Percentiles rank a stretch among this genome's conserved stretches.
phyloP scores from a whole-genome alignment of 2,113 vertebrate species.

The Oceanites oceanicus region DNA sequence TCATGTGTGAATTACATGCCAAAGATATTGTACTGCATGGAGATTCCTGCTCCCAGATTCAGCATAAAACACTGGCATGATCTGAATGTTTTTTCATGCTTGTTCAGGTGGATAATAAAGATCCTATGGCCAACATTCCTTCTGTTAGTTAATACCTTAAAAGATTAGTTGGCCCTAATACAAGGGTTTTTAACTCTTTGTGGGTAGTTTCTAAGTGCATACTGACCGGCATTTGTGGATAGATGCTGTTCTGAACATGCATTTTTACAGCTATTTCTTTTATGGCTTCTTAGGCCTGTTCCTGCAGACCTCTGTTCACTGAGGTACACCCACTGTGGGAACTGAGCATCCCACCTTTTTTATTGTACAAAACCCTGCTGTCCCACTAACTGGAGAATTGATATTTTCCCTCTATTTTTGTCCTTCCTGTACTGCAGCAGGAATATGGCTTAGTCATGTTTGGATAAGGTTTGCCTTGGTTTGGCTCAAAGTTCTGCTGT shows the following conservation, averaged over 20 bases:
- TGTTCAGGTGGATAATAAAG: slow-evolving; percentile 74
- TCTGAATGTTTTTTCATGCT: slow-evolving; percentile 70
- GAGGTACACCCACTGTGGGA: neutral
- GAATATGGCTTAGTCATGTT: neutral
- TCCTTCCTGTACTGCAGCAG: neutral
- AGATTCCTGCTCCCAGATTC: slow-evolving; percentile 54
- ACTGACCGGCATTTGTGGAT: neutral
- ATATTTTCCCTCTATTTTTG: neutral
- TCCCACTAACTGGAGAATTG: neutral
- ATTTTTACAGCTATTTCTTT: neutral
- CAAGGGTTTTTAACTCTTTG: slow-evolving; percentile 60
- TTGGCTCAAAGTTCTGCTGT: neutral
- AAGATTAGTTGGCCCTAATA: slow-evolving; percentile 62
- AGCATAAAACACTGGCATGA: slow-evolving; percentile 60
- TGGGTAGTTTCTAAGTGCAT: neutral
- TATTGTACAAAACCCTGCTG: neutral
- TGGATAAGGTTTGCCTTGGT: neutral
- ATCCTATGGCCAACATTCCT: slow-evolving; percentile 67
- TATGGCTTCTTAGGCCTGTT: neutral
- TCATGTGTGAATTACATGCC: slow-evolving; percentile 50
- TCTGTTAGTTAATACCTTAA: slow-evolving; percentile 67
- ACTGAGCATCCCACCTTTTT: neutral
- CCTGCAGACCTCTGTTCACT: neutral
- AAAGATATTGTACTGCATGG: slow-evolving; percentile 22
- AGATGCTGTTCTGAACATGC: neutral